These are phyloP conservation scores for Ditylenchus weischeri DNA, from an alignment of 2,888 invertebrate genomes.

Conservation along the genomic window DNA sequence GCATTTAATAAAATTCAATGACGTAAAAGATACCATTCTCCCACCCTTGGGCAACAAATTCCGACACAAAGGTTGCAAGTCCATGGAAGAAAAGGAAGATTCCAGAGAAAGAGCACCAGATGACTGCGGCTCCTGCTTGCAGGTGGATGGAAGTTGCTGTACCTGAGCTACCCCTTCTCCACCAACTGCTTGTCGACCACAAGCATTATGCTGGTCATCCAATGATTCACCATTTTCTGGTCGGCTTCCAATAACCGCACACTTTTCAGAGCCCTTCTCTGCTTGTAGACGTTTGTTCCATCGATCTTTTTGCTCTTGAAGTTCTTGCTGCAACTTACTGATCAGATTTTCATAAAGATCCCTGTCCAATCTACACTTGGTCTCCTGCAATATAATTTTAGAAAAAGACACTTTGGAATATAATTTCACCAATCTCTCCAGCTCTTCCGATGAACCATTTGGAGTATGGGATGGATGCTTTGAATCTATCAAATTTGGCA, in stretches of 20 bases:
- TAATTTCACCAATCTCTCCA: too few species aligned
- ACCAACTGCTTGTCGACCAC: background rate
- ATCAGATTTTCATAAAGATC: background rate
- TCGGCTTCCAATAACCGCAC: background rate
- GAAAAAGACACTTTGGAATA: too few species aligned
- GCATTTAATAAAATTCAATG: background rate
- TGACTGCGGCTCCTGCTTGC: background rate
- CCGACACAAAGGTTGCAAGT: constrained; percentile 2
- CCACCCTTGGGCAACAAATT: constrained; percentile 7
- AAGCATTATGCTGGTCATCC: background rate
- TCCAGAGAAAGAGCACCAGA: background rate
- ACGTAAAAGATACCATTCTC: background rate
- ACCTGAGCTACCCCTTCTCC: too few species aligned
- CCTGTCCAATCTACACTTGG: background rate
- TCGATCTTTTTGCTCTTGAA: constrained; percentile 4
- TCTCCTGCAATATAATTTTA: background rate
- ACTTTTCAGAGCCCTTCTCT: background rate
- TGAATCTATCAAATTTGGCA: too few species aligned
- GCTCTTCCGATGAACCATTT: too few species aligned
- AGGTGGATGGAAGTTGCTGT: too few species aligned
- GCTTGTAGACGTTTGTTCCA: background rate
- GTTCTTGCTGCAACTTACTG: constrained; percentile 2
- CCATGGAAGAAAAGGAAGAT: constrained; percentile 5
- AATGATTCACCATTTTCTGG: background rate
- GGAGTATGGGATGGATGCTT: too few species aligned